Base-by-base conservation (phyloP, 2,888 invertebrate species). In the Azorinus chamasolen region DNA sequence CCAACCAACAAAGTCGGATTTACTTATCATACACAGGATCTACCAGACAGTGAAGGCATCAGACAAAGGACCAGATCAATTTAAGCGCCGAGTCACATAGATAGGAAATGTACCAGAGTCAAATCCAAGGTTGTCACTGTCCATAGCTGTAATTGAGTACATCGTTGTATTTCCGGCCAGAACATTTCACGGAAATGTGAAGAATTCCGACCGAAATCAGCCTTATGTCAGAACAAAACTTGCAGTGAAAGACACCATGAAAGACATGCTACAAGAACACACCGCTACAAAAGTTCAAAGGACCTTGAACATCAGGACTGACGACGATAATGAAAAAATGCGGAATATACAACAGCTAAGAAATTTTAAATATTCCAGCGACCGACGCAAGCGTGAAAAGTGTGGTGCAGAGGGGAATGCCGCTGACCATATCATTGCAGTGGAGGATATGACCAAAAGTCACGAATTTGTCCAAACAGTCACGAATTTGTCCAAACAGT, bases 361-460 rank as follows among this genome's bases (percentile, higher is more conserved):
- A 32, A 69, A 69, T 45, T 18, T 69, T 22, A 69, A 62, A n/a
- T n/a, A n/a, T n/a, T n/a, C n/a, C 37, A 41, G 58, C 58, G 16
- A 48, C 10, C 24, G 20, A 18, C 37, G 14, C 20, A 72, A 72
- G 32, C 6, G 3, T 10, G 51, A 14, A 6, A 22, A 22, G n/a
- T n/a, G n/a, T 2, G 16, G 22, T 39, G 46, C 22, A 2, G 18
- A 37, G 5, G 32, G 32, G 10, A 74, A 79, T 22, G 25, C 41
- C 3, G 79, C 79, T 1, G 74, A 79, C 48, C 68, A 71, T 22
- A 32, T 79, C 5, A 63, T 79, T 12, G 27, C 43, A 5, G 70
- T 79, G 4, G 79, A 79, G 46, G 79, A 79, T 55, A 74, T 79
- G 70, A 22, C 46, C 4, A 74, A 79, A 45, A 39, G 54, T 16